Evolutionary conservation across 1,140 invertebrate genomes (phyloP).

Genomic region (Oppia nitens): DNA sequence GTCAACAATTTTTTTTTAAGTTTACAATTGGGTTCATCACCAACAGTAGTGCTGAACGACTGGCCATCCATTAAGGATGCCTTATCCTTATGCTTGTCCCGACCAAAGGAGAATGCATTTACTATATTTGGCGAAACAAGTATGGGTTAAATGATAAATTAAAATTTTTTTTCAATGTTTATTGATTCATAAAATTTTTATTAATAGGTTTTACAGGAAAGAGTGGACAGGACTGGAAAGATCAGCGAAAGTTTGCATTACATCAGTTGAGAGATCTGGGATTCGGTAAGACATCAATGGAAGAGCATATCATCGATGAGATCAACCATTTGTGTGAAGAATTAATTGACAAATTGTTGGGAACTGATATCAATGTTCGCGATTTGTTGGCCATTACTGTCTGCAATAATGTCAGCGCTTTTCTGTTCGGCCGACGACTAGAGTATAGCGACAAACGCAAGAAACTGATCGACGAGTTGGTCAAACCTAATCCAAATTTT

Average conservation of each 20-base stretch:
- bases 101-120: too few relatives aligned
- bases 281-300: slow-evolving; percentile 54
- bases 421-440: slow-evolving; percentile 18
- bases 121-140: too few relatives aligned
- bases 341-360: background rate
- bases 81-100: too few relatives aligned
- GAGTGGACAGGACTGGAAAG: slow-evolving; percentile 46
- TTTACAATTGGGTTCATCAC: too few relatives aligned
- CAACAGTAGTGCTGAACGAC: too few relatives aligned
- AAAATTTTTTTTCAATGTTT: too few relatives aligned
- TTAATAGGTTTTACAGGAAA: slow-evolving; percentile 16
- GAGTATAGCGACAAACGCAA: slow-evolving; percentile 14
- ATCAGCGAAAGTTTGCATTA: slow-evolving; percentile 52
- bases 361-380: background rate
- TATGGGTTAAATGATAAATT: too few relatives aligned
- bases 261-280: slow-evolving; percentile 50
- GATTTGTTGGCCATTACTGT: background rate
- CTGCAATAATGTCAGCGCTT: slow-evolving; percentile 20
- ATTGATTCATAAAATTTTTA: too few relatives aligned
- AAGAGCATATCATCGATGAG: slow-evolving; percentile 47
- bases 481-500: background rate
- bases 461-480: background rate
- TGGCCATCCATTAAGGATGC: too few relatives aligned
- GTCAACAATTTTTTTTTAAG: too few relatives aligned
- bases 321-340: background rate